Percentiles rank a stretch among this genome's conserved stretches.
phyloP scores from a whole-genome alignment of 1,140 invertebrate species.

The Aphelenchoides besseyi region DNA sequence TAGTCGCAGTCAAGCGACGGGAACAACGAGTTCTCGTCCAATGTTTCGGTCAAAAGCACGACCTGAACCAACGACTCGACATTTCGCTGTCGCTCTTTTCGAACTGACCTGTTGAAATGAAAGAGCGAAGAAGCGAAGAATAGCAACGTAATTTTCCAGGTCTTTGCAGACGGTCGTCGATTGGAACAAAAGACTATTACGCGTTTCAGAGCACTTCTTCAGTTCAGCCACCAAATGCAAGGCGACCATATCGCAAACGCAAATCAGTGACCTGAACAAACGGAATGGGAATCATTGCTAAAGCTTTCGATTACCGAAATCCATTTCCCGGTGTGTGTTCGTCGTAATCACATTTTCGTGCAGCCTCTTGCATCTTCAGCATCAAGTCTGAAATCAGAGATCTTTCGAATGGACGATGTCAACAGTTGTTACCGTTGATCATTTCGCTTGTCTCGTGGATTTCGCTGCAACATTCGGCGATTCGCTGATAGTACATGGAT shows the following conservation, averaged over 20 bases:
- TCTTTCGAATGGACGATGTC: neutral
- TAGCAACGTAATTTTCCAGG: slow-evolving; percentile 64
- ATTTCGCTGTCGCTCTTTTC: slow-evolving; percentile 73
- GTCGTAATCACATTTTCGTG: slow-evolving; percentile 78
- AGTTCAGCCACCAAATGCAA: slow-evolving; percentile 56
- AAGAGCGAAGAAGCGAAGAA: slow-evolving; percentile 64
- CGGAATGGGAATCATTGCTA: slow-evolving; percentile 12
- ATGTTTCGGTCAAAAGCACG: slow-evolving; percentile 71
- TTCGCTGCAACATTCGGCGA: slow-evolving; percentile 50
- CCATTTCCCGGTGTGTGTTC: slow-evolving; percentile 80
- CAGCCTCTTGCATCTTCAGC: slow-evolving; percentile 64
- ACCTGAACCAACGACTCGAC: slow-evolving; percentile 70
- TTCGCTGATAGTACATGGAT: slow-evolving; percentile 38
- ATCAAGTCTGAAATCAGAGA: neutral
- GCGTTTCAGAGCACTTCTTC: slow-evolving; percentile 68
- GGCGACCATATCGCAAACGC: slow-evolving; percentile 52
- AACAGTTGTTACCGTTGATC: slow-evolving; percentile 21
- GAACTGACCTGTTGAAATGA: slow-evolving; percentile 67
- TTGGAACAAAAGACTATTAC: slow-evolving; percentile 77
- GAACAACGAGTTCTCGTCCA: slow-evolving; percentile 72
- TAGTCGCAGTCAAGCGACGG: slow-evolving; percentile 71
- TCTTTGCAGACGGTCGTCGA: slow-evolving; percentile 66
- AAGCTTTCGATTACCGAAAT: slow-evolving; percentile 69
- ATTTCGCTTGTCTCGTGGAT: slow-evolving; percentile 26
- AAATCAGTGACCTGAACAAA: slow-evolving; percentile 56